These are phyloP conservation scores for Standfussiana lucernea DNA, from an alignment of 2,888 invertebrate genomes.

Conservation along the genomic window DNA sequence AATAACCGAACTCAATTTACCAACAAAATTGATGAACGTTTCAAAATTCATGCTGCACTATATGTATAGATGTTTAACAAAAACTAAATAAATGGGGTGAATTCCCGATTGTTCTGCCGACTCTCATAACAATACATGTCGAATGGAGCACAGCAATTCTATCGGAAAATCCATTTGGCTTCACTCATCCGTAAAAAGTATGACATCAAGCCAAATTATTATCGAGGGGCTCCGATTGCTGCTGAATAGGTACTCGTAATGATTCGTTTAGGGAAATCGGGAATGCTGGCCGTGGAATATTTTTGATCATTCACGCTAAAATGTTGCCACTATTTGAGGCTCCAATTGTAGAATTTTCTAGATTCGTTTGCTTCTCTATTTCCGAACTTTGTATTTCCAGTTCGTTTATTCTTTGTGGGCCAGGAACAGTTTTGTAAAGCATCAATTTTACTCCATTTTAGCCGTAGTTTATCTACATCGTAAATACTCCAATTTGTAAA, in stretches of 20 bases:
- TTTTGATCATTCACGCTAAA: slow-evolving; percentile 44
- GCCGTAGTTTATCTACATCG: not conserved
- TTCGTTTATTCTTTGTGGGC: not conserved
- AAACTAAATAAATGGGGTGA: slow-evolving; percentile 80
- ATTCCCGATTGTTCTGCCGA: slow-evolving; percentile 79
- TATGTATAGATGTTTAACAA: slow-evolving; percentile 66
- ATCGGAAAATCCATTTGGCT: slow-evolving; percentile 87
- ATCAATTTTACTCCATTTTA: not conserved
- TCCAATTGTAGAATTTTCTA: slow-evolving; percentile 16
- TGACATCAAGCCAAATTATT: slow-evolving; percentile 87
- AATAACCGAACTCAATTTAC: slow-evolving; percentile 55
- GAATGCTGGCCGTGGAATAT: slow-evolving; percentile 47
- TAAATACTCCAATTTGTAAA: not conserved
- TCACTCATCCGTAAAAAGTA: slow-evolving; percentile 86
- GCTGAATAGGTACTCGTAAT: slow-evolving; percentile 72
- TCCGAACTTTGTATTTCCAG: not conserved
- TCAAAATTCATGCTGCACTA: slow-evolving; percentile 66
- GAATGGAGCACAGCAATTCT: slow-evolving; percentile 83
- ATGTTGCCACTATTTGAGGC: slow-evolving; percentile 21
- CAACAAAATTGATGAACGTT: slow-evolving; percentile 60
- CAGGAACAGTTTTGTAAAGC: not conserved
- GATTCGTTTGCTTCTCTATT: slow-evolving; percentile 13
- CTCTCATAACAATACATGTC: slow-evolving; percentile 77
- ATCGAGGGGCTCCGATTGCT: slow-evolving; percentile 76
- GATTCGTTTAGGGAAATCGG: slow-evolving; percentile 69